Base-by-base conservation (phyloP, 2,797 vertebrate species). In the Apodemus agrarius region DNA sequence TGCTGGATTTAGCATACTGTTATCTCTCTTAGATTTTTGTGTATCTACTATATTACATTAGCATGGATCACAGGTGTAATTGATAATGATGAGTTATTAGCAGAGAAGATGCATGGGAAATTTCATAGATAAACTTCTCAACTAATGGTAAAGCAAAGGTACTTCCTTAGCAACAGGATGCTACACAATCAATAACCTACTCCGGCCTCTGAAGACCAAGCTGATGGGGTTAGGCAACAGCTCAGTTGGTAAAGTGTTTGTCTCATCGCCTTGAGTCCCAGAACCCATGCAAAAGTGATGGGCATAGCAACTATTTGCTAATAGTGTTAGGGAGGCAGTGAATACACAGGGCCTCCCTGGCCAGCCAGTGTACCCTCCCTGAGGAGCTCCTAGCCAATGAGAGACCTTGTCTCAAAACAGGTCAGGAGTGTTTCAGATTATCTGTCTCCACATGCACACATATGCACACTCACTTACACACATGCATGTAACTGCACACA, bases 41-140 rank as follows among this genome's bases (percentile, higher is more conserved):
- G 12, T 49, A 57, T 57, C 67, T 40, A 37, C 21, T 22, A 3
- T 6, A 21, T 19, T 21, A 19, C 57, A 22, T 21, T 67, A 37
- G 13, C 22, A 40, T 43, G 13, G 21, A 75, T 21, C 26, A 37
- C 8, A 11, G 37, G 4, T 17, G 31, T 76, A 46, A 57, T 7
- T 24, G 83, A n/a, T 54, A 81, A 16, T 13, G 43, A 40, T 8
- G 74, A 65, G 90, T 43, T 52, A 40, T 43, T 90, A 84, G 57
- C n/a, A n/a, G 3, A 72, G 14, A 79, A 40, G 21, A 0, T 22
- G 79, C 9, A 59, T 21, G 49, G 83, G 61, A 4, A 84, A 52
- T 90, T 94, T 34, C 49, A 74, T 69, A 95, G 52, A 52, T 34
- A 79, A 65, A 49, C 72, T 93, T 81, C n/a, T 29, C 54, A 78